Conservation (phyloP, 2,797 vertebrate genomes). For the Pseudochromis fuscus region DNA sequence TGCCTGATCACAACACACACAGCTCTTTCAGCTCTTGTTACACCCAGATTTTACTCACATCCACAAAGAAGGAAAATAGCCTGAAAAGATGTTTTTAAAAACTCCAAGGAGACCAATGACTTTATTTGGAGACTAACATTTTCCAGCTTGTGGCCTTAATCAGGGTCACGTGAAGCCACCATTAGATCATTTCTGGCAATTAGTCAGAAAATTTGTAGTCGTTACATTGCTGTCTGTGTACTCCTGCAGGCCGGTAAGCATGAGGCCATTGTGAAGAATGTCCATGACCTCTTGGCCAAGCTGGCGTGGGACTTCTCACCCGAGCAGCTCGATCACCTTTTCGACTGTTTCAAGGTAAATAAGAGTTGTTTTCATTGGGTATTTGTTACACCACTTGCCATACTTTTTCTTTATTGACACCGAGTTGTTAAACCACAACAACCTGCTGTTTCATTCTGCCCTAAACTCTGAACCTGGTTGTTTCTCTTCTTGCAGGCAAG, state of each 20-base stretch:
- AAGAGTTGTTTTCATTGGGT: background rate
- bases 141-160: background rate
- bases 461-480: background rate
- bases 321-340: conserved; percentile 98
- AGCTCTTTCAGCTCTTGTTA: background rate
- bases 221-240: conserved; percentile 20
- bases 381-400: background rate
- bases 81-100: too few species aligned
- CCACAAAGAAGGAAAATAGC: background rate
- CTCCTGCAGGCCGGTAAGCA: conserved; percentile 94
- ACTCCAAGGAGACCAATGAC: background rate
- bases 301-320: conserved; percentile 99
- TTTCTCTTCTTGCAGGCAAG: conserved; percentile 87
- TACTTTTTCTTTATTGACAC: background rate
- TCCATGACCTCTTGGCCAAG: conserved; percentile 98
- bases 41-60: background rate
- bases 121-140: background rate
- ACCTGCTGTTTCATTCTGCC: background rate
- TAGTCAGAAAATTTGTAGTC: background rate
- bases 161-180: background rate
- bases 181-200: background rate
- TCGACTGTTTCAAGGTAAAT: conserved; percentile 98
- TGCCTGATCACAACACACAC: background rate
- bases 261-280: conserved; percentile 99
- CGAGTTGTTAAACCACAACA: background rate